phyloP scores from a whole-genome alignment of 2,888 invertebrate species.

The Schizotus pectinicornis region DNA sequence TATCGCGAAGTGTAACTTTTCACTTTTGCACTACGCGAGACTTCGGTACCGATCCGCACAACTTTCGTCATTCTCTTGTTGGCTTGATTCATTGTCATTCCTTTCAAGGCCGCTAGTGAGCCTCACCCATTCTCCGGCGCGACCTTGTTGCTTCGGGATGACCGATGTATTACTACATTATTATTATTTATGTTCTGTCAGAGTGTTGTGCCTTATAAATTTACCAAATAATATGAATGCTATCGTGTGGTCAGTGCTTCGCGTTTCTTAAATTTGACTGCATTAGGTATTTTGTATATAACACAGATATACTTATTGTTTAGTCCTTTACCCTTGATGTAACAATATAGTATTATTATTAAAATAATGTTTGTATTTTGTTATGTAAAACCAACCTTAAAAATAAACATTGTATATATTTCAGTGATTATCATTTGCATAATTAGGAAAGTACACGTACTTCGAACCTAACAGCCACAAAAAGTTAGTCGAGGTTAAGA shows the following conservation, averaged over 20 bases:
- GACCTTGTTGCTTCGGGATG: slow-evolving; percentile 6
- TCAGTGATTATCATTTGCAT: background rate
- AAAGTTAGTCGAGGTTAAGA: too few species aligned
- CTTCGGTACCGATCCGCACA: slow-evolving; percentile 31
- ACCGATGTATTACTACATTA: slow-evolving; percentile 8
- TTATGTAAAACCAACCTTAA: slow-evolving; percentile 23
- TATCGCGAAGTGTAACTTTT: slow-evolving; percentile 35
- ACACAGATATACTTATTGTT: slow-evolving; percentile 11
- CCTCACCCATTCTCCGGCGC: slow-evolving; percentile 4
- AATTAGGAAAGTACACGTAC: slow-evolving; percentile 1
- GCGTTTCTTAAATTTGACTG: too few species aligned
- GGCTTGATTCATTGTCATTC: slow-evolving; percentile 31
- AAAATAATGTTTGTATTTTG: slow-evolving; percentile 23
- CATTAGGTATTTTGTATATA: slow-evolving; percentile 23
- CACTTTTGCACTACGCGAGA: slow-evolving; percentile 31
- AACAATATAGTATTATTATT: slow-evolving; percentile 27
- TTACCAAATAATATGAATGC: slow-evolving; percentile 28
- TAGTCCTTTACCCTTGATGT: slow-evolving; percentile 13
- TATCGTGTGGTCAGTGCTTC: too few species aligned
- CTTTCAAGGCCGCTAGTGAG: slow-evolving; percentile 30
- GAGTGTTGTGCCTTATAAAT: slow-evolving; percentile 31
- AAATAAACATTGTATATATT: slow-evolving; percentile 28
- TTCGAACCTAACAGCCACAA: too few species aligned
- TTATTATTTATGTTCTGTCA: slow-evolving; percentile 20
- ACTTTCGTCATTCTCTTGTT: slow-evolving; percentile 30